Percentiles rank a stretch among this genome's conserved stretches.
These are phyloP conservation scores for Thereva nobilitata DNA, from an alignment of 2,888 invertebrate genomes.

Conservation along the genomic window DNA sequence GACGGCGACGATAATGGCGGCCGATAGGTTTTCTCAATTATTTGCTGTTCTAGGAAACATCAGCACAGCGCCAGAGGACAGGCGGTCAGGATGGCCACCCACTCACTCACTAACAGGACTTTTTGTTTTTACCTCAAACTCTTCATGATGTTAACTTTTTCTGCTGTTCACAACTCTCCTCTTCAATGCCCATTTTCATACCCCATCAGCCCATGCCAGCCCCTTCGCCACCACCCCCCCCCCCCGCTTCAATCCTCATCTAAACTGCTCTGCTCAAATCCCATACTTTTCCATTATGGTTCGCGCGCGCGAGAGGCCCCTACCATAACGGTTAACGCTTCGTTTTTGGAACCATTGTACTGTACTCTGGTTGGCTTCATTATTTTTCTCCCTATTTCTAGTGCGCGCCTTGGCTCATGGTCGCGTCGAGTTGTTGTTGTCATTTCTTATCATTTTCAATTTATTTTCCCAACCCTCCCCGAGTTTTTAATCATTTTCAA, in stretches of 20 bases:
- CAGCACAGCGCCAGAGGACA: no score
- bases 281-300: background rate
- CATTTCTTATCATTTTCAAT: constrained; percentile 35
- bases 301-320: background rate
- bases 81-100: no score
- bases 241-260: background rate
- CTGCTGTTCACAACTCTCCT: background rate
- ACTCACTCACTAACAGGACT: background rate
- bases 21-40: constrained; percentile 30
- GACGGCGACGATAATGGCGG: constrained; percentile 19
- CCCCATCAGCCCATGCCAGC: background rate
- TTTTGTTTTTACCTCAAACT: background rate
- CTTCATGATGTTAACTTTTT: constrained; percentile 18
- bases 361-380: constrained; percentile 23
- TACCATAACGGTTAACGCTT: no score
- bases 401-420: constrained; percentile 5
- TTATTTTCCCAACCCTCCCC: constrained; percentile 24
- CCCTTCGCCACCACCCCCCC: background rate
- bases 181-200: no score
- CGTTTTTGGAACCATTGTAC: no score
- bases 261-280: background rate
- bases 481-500: constrained; percentile 34
- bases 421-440: constrained; percentile 20
- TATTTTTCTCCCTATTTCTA: constrained; percentile 22
- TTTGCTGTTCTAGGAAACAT: background rate